These are phyloP conservation scores for Crotalus helleri DNA, from an alignment of 2,113 vertebrate species.

Conservation along the genomic window DNA sequence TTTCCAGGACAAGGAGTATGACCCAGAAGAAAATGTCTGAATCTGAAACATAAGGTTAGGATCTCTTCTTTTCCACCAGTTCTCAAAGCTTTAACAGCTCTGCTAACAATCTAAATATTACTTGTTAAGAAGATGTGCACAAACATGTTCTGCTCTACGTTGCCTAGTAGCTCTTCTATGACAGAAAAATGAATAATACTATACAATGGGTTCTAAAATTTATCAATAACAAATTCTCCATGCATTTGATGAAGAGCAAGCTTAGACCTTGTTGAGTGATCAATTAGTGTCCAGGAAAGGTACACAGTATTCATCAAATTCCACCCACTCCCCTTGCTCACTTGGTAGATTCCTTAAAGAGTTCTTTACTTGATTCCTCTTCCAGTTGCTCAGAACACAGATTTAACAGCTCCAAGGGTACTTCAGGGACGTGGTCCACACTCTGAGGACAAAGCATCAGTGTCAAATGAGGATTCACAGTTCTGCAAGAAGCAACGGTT, in stretches of 20 bases:
- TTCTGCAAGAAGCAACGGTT: not conserved
- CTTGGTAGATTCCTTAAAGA: slow-evolving; percentile 94
- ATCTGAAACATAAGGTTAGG: not conserved
- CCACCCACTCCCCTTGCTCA: slow-evolving; percentile 62
- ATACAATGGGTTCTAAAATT: not conserved
- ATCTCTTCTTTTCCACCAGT: not conserved
- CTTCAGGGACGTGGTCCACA: slow-evolving; percentile 84
- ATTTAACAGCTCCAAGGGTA: slow-evolving; percentile 79
- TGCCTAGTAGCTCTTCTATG: not conserved
- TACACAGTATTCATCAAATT: rapidly evolving
- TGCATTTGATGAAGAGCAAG: not conserved
- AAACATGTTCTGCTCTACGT: not conserved
- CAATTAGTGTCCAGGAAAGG: rapidly evolving
- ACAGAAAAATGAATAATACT: not conserved
- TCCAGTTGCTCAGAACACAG: slow-evolving; percentile 83
- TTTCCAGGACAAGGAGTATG: not conserved
- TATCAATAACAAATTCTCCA: not conserved
- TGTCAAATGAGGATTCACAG: not conserved
- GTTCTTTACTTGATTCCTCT: slow-evolving; percentile 89
- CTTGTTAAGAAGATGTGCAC: not conserved
- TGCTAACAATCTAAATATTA: not conserved
- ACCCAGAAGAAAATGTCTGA: slow-evolving; percentile 3
- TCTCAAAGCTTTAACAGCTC: not conserved
- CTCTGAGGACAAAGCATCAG: slow-evolving; percentile 71
- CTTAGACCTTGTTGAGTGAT: not conserved